Percentiles rank a stretch among this genome's conserved stretches.
Conservation (phyloP, 2,888 invertebrate genomes). For the Crocallis elinguaria region DNA sequence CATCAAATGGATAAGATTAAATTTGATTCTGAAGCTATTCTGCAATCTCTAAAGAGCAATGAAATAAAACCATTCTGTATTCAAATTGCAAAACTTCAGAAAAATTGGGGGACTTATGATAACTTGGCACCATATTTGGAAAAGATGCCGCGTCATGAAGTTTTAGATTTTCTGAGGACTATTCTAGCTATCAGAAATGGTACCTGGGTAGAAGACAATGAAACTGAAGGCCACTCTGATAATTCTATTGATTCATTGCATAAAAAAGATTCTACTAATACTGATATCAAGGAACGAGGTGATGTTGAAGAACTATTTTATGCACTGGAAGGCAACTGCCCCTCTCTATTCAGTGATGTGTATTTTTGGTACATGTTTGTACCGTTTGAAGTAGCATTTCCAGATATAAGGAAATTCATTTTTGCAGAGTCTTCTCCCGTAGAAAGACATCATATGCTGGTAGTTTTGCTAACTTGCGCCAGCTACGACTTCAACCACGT, state of each 20-base stretch:
- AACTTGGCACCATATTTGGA: constrained; percentile 24
- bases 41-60: too few relatives aligned
- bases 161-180: background rate
- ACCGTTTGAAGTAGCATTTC: constrained; percentile 57
- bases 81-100: constrained; percentile 11
- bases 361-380: constrained; percentile 60
- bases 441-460: constrained; percentile 5
- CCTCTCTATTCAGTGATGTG: background rate
- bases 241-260: too few relatives aligned
- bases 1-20: too few relatives aligned
- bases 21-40: too few relatives aligned
- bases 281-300: constrained; percentile 38
- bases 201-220: too few relatives aligned
- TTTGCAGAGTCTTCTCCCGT: constrained; percentile 2
- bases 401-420: constrained; percentile 48
- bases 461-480: constrained; percentile 12
- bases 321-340: constrained; percentile 29
- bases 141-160: constrained; percentile 3
- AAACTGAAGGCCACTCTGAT: too few relatives aligned
- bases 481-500: background rate
- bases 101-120: constrained; percentile 16
- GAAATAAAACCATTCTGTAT: constrained; percentile 52
- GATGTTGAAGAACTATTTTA: constrained; percentile 26
- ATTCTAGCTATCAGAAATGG: too few relatives aligned
- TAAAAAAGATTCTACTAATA: background rate